Evolutionary conservation across 2,888 invertebrate genomes (phyloP).

Genomic region (Acrobasis consociella): DNA sequence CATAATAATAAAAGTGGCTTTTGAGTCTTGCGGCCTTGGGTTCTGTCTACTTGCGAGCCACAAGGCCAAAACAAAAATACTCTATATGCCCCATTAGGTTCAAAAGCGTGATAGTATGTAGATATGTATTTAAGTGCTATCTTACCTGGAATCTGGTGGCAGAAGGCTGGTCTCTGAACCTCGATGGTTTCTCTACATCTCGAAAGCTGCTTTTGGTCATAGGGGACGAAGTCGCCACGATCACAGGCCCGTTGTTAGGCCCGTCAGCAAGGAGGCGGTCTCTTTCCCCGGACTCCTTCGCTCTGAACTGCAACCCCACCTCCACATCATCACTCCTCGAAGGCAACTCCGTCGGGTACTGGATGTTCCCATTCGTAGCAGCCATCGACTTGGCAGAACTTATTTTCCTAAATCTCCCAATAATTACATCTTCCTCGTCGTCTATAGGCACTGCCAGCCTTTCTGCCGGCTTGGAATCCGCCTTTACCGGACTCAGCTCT

Average conservation of each 20-base stretch:
- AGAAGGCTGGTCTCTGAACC: constrained; percentile 84
- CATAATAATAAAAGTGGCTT: no score
- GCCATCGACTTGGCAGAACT: constrained; percentile 81
- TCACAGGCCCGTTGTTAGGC: constrained; percentile 45
- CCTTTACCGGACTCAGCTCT: constrained; percentile 67
- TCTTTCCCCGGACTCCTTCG: constrained; percentile 52
- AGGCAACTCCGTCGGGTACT: constrained; percentile 65
- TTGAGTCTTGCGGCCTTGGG: no score
- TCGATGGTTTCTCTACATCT: constrained; percentile 83
- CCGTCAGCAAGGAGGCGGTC: constrained; percentile 58
- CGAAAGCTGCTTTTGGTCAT: constrained; percentile 85
- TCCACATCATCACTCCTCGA: constrained; percentile 61
- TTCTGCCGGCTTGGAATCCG: constrained; percentile 40
- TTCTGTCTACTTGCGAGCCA: no score
- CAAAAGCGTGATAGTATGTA: no score
- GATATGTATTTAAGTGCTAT: no score
- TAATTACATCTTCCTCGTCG: constrained; percentile 77
- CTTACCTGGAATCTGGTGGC: constrained; percentile 84
- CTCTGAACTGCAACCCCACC: constrained; percentile 64
- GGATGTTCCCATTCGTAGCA: constrained; percentile 76
- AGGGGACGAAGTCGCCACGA: constrained; percentile 48
- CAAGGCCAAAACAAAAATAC: no score
- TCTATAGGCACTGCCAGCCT: constrained; percentile 51
- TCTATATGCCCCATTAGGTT: no score
- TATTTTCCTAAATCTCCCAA: constrained; percentile 77